Evolutionary conservation across 2,113 vertebrate genomes (phyloP), one percentile per base, ranked within the genome.

Genomic region (Ginglymostoma cirratum): DNA sequence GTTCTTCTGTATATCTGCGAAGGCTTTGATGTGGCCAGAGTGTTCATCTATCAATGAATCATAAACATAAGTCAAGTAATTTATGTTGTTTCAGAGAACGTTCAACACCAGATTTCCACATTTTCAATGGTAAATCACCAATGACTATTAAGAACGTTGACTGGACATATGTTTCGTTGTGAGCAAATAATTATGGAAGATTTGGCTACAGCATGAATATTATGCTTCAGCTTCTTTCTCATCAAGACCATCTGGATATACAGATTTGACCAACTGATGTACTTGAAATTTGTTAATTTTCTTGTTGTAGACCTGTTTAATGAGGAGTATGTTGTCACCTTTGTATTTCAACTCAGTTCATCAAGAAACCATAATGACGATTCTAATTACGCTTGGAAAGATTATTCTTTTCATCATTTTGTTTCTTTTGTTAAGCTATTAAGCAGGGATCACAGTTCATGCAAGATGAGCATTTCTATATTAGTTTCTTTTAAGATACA

Each of bases 331-430:
- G 48, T 30, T 17, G 67, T 76, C 24, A 95, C 45, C 42, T 95
- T 95, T 72, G 45, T 12, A 34, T 95, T 95, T 95, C 69, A 48
- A 48, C 69, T 15, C 42, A n/a, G 52, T 95, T 12, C 45, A 70
- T 76, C 94, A 52, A 94, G 12, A 66, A 93, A n/a, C 61, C 38
- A 45, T 93, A 93, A 76, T 95, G 94, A 52, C 67, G 12, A 95
- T 76, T 95, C 42, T 72, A 30, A 72, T 72, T 72, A 95, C 10
- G 23, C 48, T 48, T 72, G 66, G 38, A 72, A 95, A 95, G 94
- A 67, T 95, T 95, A 70, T 94, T 67, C 67, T 72, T 72, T 95
- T 72, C 93, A 95, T 70, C 94, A 95, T 72, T 67, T 66, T 93
- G 89, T 66, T 66, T 48, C 42, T 45, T 48, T 95, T 72, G 24